A percentile compares a stretch with the other conserved stretches of the same genome.
phyloP scores from a whole-genome alignment of 2,888 invertebrate species.

The Leucozona laternaria region DNA sequence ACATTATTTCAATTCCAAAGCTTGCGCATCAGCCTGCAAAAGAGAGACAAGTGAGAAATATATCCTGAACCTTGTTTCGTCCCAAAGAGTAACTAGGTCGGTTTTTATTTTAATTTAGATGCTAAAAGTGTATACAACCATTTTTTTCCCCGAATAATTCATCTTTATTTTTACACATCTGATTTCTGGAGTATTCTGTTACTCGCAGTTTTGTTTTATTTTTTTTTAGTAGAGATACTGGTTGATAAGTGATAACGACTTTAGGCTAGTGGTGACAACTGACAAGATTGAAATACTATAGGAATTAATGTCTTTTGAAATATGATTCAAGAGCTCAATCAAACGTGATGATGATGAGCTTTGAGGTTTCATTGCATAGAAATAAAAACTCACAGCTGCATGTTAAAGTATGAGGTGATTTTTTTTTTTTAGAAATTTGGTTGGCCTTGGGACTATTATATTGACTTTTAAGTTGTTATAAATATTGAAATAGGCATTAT shows the following conservation, averaged over 20 bases:
- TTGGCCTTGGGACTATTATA: neutral
- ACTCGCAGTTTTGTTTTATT: neutral
- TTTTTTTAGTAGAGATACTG: slow-evolving; percentile 14
- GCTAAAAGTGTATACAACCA: neutral
- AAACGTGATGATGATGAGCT: neutral
- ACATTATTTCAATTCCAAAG: slow-evolving; percentile 46
- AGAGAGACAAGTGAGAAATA: slow-evolving; percentile 29
- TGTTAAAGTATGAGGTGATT: neutral
- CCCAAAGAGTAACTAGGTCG: slow-evolving; percentile 68
- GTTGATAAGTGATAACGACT: neutral
- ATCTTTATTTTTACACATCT: slow-evolving; percentile 15
- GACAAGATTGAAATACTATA: neutral
- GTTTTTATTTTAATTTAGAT: slow-evolving; percentile 59
- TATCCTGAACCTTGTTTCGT: slow-evolving; percentile 42
- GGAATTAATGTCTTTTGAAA: slow-evolving; percentile 26
- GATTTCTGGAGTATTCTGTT: slow-evolving; percentile 37
- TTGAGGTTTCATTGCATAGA: neutral
- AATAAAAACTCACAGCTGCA: neutral
- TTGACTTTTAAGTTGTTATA: neutral
- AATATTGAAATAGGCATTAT: neutral
- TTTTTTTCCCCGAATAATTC: neutral
- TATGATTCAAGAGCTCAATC: slow-evolving; percentile 37
- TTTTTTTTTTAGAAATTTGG: too few relatives aligned
- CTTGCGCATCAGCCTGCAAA: slow-evolving; percentile 38
- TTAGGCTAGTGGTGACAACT: neutral